Base-by-base conservation (phyloP, 1,140 invertebrate genomes). In the Papilio aristodemus region DNA sequence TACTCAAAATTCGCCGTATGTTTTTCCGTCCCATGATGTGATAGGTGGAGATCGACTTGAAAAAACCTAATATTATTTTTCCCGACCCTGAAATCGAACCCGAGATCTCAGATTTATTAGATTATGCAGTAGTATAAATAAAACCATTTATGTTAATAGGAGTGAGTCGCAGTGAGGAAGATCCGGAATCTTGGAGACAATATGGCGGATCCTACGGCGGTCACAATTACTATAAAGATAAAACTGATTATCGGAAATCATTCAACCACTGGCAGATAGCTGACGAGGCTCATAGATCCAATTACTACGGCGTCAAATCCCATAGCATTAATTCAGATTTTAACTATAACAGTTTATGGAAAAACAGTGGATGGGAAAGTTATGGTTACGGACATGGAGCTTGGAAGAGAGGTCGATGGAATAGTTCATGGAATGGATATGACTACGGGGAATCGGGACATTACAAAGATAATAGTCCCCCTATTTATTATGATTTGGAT, bases 131-230 rank as follows among this genome's bases (percentile, higher is more conserved):
- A n/a, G n/a, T n/a, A n/a, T n/a, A n/a, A n/a, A n/a, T n/a, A 22
- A 17, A 14, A 14, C 10, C 63, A 58, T 59, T 25, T 17, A 2
- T 14, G 14, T 8, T 73, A 75, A 1, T 66, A 90, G 86, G 88
- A 50, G 32, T 86, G 63, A 80, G 74, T 13, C 80, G 79, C 22
- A 79, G 73, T 63, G 76, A 80, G 11, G 83, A 86, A 5, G 82
- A 84, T 22, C 58, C 81, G 11, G 80, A 87, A 64, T 79, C 78
- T n/a, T 90, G 87, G 85, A 84, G 88, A 4, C 79, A 89, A 75
- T 92, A 91, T 59, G 88, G 87, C 0, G 89, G 87, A 0, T 71
- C 71, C 0, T 92, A 92, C 41, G 87, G 87, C 0, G 84, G 85
- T 2, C 79, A 78, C 38, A 78, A 76, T 8, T 87, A 89, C 32